Evolutionary conservation across 30 jellyfish, hydroid and myxozoan genomes (phyloP), one percentile per base, ranked within the genome.

Genomic region (Cassiopea andromeda): DNA sequence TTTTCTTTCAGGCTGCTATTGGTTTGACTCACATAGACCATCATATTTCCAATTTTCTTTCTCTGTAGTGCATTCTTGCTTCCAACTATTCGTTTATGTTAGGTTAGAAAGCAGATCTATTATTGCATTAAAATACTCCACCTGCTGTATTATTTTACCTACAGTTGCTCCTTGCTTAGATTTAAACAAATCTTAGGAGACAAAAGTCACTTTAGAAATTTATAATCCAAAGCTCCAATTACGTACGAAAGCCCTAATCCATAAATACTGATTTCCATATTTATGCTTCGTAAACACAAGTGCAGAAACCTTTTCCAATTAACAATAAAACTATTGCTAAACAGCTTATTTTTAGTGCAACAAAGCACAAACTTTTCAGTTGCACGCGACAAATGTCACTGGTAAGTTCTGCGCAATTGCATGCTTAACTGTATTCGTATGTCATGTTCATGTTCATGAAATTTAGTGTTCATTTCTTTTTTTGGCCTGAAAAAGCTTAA

Each of bases 191-290:
- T 27, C 15, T 14, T 9, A 14, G 15, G 15, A 5, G 38, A 64
- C 73, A 64, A 64, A 64, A 64, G 73, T 13, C 19, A 64, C 38
- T 70, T 70, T 70, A 70, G 27, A 14, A 70, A 70, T 70, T 70
- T 14, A 70, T 70, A 43, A 19, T 27, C 18, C 50, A 19, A 50
- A 17, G 15, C 49, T 70, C 12, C 54, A n/a, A 70, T 70, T 70
- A 70, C 47, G n/a, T 64, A 64, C 6, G 15, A 64, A 64, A 64
- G 73, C 73, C 15, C 38, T 17, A 4, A 13, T 64, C 15, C 27
- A 2, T 17, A 64, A 64, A 14, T 5, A 13, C 43, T 13, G 6
- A 5, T 13, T 9, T 7, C 73, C 73, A 9, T 64, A 17, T 64
- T 64, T 64, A 64, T 17, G 15, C 15, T 14, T 14, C 2, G 15